Evolutionary conservation across 2,797 vertebrate genomes (phyloP), one percentile per base, ranked within the genome.

Genomic region (Oreonectes daqikongensis): DNA sequence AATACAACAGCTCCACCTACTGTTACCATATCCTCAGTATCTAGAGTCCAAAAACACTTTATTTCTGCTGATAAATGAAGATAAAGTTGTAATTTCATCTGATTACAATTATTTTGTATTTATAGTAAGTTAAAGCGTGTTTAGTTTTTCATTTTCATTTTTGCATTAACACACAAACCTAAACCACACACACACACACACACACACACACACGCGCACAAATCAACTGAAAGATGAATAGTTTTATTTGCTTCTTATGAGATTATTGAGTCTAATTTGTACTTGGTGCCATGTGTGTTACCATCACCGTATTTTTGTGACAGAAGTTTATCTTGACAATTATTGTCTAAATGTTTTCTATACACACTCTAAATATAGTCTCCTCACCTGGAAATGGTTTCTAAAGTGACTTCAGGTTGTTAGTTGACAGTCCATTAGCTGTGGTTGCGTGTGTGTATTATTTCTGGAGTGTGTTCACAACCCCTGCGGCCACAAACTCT

Each of bases 381-480:
- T 61, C 57, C 30, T 72, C 60, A 48, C 57, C 70, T 72, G 57
- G 70, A 61, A 61, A 24, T 14, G 28, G 26, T 61, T 32, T 48
- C 1, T 61, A 50, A 72, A 61, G 70, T 61, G 70, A 40, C 38
- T 24, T 61, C n/a, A 61, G 57, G 57, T 48, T 61, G 70, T 61
- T 57, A 48, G 70, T 35, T 61, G 70, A 72, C 70, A 48, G 70
- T 35, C 53, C 11, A 57, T 40, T 55, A 12, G 57, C 35, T 63
- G 69, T 84, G 72, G 78, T 69, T 85, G 79, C 32, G 40, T 72
- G 68, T 65, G 71, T 70, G 61, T 79, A 68, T 72, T 61, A 79
- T 55, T 81, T 59, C 76, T 73, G 72, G 48, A 65, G 68, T 79
- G 28, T 55, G 35, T 75, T 53, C 61, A n/a, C 24, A 46, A 11